Percentiles rank a stretch among this genome's conserved stretches.
Evolutionary conservation across 2,797 vertebrate species (phyloP).

Genomic region (Enoplosus armatus): DNA sequence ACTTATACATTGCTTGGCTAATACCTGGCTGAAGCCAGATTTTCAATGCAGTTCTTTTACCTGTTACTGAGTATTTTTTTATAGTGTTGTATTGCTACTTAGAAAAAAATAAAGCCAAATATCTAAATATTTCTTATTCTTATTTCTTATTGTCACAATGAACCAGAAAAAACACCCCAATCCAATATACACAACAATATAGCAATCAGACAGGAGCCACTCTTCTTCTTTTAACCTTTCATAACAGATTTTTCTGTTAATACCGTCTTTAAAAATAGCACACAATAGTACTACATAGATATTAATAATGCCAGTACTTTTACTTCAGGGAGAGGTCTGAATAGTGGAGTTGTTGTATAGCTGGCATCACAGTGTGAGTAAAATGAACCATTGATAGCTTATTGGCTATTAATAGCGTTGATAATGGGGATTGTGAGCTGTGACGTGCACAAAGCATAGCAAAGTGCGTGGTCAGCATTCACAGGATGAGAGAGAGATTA

Average conservation of each 20-base stretch:
- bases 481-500: constrained; percentile 42
- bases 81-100: not conserved
- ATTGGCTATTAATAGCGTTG: constrained; percentile 64
- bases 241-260: not conserved
- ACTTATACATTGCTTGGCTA: too few species aligned
- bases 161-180: not conserved
- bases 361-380: constrained; percentile 1
- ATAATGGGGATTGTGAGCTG: constrained; percentile 55
- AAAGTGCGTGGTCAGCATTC: constrained; percentile 50
- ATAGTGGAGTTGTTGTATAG: not conserved
- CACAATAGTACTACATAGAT: not conserved
- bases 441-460: constrained; percentile 49
- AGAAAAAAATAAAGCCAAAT: too few species aligned
- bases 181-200: not conserved
- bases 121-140: too few species aligned
- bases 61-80: too few species aligned
- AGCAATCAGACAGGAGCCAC: not conserved
- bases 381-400: constrained; percentile 42
- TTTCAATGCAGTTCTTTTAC: too few species aligned
- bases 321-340: not conserved
- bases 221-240: not conserved
- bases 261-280: not conserved
- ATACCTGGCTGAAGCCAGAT: too few species aligned
- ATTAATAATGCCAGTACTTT: not conserved
- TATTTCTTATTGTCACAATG: too few species aligned